These are phyloP conservation scores for Mesitornis unicolor DNA, from an alignment of 2,113 vertebrate species.

Conservation along the genomic window DNA sequence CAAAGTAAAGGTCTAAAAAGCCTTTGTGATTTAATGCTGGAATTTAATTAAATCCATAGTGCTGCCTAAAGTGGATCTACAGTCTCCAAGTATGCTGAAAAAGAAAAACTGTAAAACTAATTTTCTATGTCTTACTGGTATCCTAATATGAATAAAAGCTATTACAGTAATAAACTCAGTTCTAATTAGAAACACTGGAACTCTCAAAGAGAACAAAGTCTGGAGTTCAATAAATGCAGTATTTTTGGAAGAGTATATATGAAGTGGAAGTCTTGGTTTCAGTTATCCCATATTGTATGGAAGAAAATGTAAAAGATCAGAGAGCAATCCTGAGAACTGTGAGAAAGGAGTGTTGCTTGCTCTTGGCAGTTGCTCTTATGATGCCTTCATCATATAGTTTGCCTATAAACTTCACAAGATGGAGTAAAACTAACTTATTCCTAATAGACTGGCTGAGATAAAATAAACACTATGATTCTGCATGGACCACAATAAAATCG, in stretches of 20 bases:
- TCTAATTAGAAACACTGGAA: conserved; percentile 2
- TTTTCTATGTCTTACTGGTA: not conserved
- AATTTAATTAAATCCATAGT: conserved; percentile 10
- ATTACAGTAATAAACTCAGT: conserved; percentile 20
- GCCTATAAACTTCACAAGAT: not conserved
- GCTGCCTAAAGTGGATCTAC: not conserved
- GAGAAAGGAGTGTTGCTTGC: not conserved
- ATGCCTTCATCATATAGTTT: too few species aligned
- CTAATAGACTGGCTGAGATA: not conserved
- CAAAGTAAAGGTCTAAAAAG: conserved; percentile 3
- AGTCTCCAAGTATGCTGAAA: not conserved
- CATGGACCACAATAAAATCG: too few species aligned
- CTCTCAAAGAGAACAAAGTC: conserved; percentile 1
- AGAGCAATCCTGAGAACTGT: not conserved
- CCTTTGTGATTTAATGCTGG: not conserved
- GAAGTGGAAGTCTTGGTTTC: not conserved
- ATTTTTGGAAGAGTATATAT: not conserved
- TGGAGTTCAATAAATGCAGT: not conserved
- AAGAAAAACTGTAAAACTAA: not conserved
- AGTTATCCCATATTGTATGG: not conserved
- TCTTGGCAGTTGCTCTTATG: not conserved
- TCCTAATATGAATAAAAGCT: not conserved
- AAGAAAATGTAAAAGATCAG: not conserved
- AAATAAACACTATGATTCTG: not conserved
- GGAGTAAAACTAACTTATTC: not conserved